Evolutionary conservation across 2,888 invertebrate genomes (phyloP), one percentile per base, ranked within the genome.

Genomic region (Formica aserva): DNA sequence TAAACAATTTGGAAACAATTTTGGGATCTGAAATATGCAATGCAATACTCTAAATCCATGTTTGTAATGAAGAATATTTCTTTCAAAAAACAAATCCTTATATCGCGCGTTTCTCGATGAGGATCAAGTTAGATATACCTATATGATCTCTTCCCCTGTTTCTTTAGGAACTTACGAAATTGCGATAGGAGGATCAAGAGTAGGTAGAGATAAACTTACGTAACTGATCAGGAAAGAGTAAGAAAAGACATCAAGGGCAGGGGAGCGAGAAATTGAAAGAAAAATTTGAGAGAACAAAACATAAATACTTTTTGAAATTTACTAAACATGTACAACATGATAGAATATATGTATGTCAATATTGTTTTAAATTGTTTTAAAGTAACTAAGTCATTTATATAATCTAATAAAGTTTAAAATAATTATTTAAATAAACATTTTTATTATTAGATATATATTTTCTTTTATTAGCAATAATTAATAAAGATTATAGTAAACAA

Each of bases 121-220:
- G 67, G 41, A 41, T 77, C 15, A 55, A 57, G 38, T 6, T 41
- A 41, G 41, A 67, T 67, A 67, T 32, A 41, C 57, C 41, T n/a
- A 38, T 26, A 55, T 57, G 77, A 77, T 77, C 29, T 57, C 57
- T 41, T 57, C 55, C 38, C 55, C 29, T 67, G 66, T 77, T 67
- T 67, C 57, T 41, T 77, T 41, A 32, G 29, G 48, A 75, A 63
- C 63, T 66, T 67, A 67, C 41, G 41, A 29, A 77, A 67, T 48
- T 67, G 67, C 67, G 77, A 67, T 41, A 57, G 41, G 15, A 41
- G 77, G 77, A 55, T 77, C 77, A 77, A 29, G 55, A 67, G 29
- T 29, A 29, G 29, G 26, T 41, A 77, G 38, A 67, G 77, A 77
- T 77, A 77, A 52, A 77, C 67, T 77, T 67, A 67, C 66, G 52